Evolutionary conservation across 2,888 invertebrate genomes (phyloP), one percentile per base, ranked within the genome.

Genomic region (Perithous albicinctus): DNA sequence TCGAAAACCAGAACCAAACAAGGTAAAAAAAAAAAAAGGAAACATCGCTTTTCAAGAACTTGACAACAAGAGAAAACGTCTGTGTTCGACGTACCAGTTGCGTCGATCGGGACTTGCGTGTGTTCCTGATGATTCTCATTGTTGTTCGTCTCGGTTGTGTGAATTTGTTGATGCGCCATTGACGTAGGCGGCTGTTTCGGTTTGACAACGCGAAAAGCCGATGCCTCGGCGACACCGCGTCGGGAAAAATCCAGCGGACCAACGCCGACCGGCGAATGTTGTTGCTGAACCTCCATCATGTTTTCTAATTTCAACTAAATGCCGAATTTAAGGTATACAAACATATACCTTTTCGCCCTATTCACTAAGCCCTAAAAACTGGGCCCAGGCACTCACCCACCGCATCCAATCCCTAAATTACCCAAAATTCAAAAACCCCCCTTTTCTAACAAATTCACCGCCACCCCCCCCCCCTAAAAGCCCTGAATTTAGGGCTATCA

Each of bases 241-340:
- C 92, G 90, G 63, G 92, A 92, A 82, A 92, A 92, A 87, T 92
- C 92, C 80, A 92, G 77, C 20, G 92, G 92, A 84, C 92, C 92
- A 81, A 92, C 92, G 87, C 92, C 92, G 76, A 91, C 92, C 81
- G 92, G 92, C 85, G 92, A 92, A 86, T 92, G 92, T 86, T 92
- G 91, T 75, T 92, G 92, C 91, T 92, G 92, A 87, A 89, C 89
- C 87, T 89, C 90, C 90, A 90, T 90, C 87, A 87, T 87, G 87
- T 72, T 90, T 80, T 56, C 6, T 1, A 20, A 20, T 4, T 20
- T 63, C 4, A 12, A 38, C 61, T 61, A 61, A 32, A 59, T 10
- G 29, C 4, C 15, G 26, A 73, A n/a, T n/a, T n/a, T n/a, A 8
- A 12, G 20, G 15, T 5, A 35, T 26, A 12, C n/a, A n/a, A n/a